Percentiles rank a stretch among this genome's conserved stretches.
Evolutionary conservation across 2,888 invertebrate genomes (phyloP).

Genomic region (Aproaerema taeniolella): DNA sequence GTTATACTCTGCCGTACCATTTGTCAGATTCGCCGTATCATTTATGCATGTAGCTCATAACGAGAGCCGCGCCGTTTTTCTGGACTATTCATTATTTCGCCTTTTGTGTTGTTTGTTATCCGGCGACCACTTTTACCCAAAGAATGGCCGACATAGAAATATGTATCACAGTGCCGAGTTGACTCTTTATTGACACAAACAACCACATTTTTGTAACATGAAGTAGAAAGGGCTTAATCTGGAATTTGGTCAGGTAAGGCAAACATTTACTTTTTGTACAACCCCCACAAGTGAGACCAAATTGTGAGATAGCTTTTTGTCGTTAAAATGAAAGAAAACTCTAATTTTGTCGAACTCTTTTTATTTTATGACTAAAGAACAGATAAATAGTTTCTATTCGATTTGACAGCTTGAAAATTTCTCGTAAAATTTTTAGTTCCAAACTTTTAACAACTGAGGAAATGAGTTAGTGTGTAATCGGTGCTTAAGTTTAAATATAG

Average conservation of each 20-base stretch:
- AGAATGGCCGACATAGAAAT: constrained; percentile 47
- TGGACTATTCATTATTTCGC: constrained; percentile 71
- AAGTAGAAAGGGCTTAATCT: constrained; percentile 60
- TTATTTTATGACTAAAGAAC: too few relatives aligned
- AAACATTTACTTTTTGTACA: constrained; percentile 52
- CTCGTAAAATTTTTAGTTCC: too few relatives aligned
- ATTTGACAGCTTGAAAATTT: not conserved
- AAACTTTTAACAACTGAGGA: too few relatives aligned
- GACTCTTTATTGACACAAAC: constrained; percentile 54
- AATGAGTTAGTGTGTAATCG: too few relatives aligned
- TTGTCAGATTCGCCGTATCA: constrained; percentile 76
- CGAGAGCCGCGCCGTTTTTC: constrained; percentile 66
- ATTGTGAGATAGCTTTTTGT: constrained; percentile 27
- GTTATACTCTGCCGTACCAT: constrained; percentile 75
- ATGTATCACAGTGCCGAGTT: constrained; percentile 50
- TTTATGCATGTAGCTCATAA: constrained; percentile 74
- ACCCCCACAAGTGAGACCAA: constrained; percentile 38
- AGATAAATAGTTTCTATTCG: too few relatives aligned
- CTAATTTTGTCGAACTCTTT: too few relatives aligned
- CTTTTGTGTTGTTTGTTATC: constrained; percentile 66
- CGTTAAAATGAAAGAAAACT: constrained; percentile 3
- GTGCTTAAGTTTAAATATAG: too few relatives aligned
- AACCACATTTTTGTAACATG: constrained; percentile 56
- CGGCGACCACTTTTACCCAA: constrained; percentile 46
- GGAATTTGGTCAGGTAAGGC: constrained; percentile 60